Evolutionary conservation across 2,888 invertebrate species (phyloP), one percentile per base, ranked within the genome.

Genomic region (Agrypnus murinus): DNA sequence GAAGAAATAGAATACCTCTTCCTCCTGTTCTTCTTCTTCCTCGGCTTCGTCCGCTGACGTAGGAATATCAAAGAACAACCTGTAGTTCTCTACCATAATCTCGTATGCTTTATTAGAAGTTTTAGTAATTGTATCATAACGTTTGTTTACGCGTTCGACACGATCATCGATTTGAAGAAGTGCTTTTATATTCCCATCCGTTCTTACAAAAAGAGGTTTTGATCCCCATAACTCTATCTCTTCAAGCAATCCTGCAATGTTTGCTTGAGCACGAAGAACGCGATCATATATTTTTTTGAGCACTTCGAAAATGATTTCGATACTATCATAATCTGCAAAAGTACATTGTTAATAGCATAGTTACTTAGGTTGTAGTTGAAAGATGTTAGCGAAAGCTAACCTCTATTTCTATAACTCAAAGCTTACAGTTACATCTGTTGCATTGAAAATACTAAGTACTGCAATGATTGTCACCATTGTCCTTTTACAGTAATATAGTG

Each of bases 191-290:
- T 90, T 90, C 0, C 87, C 87, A 77, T 93, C 92, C 78, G 91
- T 93, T 17, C 97, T 86, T 80, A 92, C 90, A 81, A 93, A 94
- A 6, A 97, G 85, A 0, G 96, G 94, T 10, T 87, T 80, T 73
- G 90, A 88, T 0, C 92, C 92, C 96, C 96, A 97, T 0, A 87
- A 86, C 0, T 89, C 87, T 19, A 94, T 90, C 57, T 88, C 87
- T 0, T 84, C 81, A 1, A 89, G 82, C 0, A 93, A 88, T 0
- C 85, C 84, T 17, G 86, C 86, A 38, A 94, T 85, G 80, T 94
- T 93, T 3, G 86, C 86, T 80, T 94, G 93, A 0, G 93, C 91
- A 46, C 88, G 87, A 6, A 89, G 84, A 3, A 94, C 89, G 15
- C 94, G 88, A 64, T 89, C 88, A 81, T 95, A 92, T 5, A 97